Conservation (phyloP, 2,888 invertebrate species). For the Calliphora vomitoria region DNA sequence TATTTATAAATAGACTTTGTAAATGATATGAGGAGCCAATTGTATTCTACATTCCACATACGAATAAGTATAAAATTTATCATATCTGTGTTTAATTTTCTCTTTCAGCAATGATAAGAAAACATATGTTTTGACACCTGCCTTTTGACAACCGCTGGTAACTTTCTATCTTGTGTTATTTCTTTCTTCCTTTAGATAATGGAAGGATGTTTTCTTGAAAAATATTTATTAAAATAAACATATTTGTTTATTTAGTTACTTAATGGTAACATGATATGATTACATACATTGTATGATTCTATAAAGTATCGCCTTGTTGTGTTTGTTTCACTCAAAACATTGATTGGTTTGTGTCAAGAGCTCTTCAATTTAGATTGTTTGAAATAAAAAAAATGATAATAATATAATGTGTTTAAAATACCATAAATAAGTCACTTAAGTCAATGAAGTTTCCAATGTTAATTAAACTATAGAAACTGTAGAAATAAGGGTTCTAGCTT, state of each 20-base stretch:
- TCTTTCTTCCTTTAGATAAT: not conserved
- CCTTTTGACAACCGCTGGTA: constrained; percentile 27
- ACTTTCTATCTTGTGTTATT: not conserved
- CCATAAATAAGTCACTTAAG: constrained; percentile 62
- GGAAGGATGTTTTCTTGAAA: not conserved
- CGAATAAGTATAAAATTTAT: not conserved
- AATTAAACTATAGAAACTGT: constrained; percentile 47
- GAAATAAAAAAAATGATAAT: not conserved
- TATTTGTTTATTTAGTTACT: constrained; percentile 3
- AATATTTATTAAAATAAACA: not conserved
- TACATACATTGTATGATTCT: not conserved
- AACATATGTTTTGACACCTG: constrained; percentile 66
- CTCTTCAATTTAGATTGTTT: constrained; percentile 15
- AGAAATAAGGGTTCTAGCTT: constrained; percentile 34
- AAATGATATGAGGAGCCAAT: constrained; percentile 6
- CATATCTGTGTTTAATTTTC: constrained; percentile 24
- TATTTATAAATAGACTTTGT: not conserved
- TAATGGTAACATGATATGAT: constrained; percentile 38
- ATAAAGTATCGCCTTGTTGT: not conserved
- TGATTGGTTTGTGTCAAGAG: constrained; percentile 35
- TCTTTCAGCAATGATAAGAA: constrained; percentile 42
- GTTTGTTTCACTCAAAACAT: constrained; percentile 8
- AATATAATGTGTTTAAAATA: constrained; percentile 39
- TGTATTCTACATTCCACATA: too few species aligned
- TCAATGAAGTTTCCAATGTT: constrained; percentile 32